Base-by-base conservation (phyloP, 2,113 vertebrate species). In the Urocitellus parryii region DNA sequence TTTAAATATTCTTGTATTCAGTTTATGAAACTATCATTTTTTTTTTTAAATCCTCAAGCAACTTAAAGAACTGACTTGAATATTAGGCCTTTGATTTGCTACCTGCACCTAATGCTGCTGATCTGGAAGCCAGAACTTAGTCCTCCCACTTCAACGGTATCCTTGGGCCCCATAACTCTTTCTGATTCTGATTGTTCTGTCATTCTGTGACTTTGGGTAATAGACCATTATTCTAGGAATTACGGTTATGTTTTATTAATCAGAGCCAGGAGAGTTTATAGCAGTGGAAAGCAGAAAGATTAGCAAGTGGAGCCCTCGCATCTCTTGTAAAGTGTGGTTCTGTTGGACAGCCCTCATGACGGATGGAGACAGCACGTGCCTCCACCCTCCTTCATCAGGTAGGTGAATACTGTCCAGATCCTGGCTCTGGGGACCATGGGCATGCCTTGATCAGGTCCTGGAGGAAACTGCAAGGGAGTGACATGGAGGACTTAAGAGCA, bases 201-300 rank as follows among this genome's bases (percentile, higher is more conserved):
- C 97, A 88, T 94, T 84, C 95, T 17, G 74, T 97, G 97, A 94
- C 97, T 97, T 97, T 95, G 98, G 96, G 89, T 97, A 98, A 97
- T 88, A 98, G 97, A 67, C 97, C 81, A 95, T 97, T 97, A 97
- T 98, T 98, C 97, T 97, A 94, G 58, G 96, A 97, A 97, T 96
- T 97, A 94, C 96, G 90, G 56, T 97, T 96, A 97, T 97, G 97
- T 97, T 98, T 98, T 98, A 98, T 98, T 98, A 98, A 98, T 97
- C 96, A 96, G 89, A 91, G 82, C 73, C 20, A 42, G 91, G 29
- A 45, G 70, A 93, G 94, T 96, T 97, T 97, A 97, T 94, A 91
- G 74, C 97, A 87, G 83, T 34, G 88, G 56, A 58, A 97, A 97
- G 65, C 79, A 45, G 93, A 58, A 94, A 95, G 97, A 97, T 96